Conservation (phyloP, 2,113 vertebrate genomes). For the Petrocephalus zakoni region DNA sequence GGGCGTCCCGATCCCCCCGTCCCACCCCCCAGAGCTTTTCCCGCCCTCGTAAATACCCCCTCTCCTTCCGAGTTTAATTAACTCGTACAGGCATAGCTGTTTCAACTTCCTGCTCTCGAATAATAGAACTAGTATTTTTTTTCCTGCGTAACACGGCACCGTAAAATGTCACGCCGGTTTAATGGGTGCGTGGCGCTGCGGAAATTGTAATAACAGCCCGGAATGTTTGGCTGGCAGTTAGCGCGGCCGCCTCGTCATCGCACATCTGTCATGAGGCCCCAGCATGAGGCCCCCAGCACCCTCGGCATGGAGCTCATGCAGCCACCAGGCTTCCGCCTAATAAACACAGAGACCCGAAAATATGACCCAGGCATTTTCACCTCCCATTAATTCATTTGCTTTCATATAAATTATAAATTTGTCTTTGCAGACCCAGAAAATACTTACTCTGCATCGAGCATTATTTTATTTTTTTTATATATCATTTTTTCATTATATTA, state of each 20-base stretch:
- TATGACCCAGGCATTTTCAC: not conserved
- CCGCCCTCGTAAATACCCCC: constrained; percentile 22
- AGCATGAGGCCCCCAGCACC: not conserved
- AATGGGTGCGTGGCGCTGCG: constrained; percentile 13
- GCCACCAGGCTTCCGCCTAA: not conserved
- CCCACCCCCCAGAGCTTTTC: not conserved
- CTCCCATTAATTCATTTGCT: not conserved
- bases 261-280: constrained; percentile 6
- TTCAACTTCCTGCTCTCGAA: constrained; percentile 21
- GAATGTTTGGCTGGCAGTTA: constrained; percentile 19
- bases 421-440: not conserved
- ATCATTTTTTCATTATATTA: not conserved
- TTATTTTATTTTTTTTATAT: not conserved
- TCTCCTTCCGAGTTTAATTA: constrained; percentile 25
- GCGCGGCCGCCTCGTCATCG: not conserved
- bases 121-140: constrained; percentile 26
- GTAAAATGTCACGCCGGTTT: constrained; percentile 27
- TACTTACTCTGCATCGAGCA: not conserved
- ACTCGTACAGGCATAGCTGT: constrained; percentile 17
- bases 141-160: constrained; percentile 17
- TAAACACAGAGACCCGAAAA: not conserved
- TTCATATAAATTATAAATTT: not conserved
- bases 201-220: constrained; percentile 21
- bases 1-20: not conserved
- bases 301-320: not conserved